A percentile compares a stretch with the other conserved stretches of the same genome.
Evolutionary conservation across 2,113 vertebrate species (phyloP).

Genomic region (Rattus norvegicus): GRCr8 NC_086020.1:76454001-76454500

Average conservation of each 20-base stretch:
- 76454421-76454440: background rate
- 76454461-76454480: background rate
- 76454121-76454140: background rate
- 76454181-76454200: background rate
- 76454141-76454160: background rate
- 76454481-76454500: background rate
- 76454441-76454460: background rate
- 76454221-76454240: background rate
- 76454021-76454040: background rate
- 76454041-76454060: background rate
- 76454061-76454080: background rate
- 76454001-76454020: background rate
- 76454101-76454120: background rate
- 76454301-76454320: background rate
- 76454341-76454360: no score
- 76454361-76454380: background rate
- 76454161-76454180: background rate
- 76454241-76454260: background rate
- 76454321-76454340: no score
- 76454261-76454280: background rate
- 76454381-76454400: background rate
- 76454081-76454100: background rate
- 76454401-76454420: background rate
- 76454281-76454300: background rate
- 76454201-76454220: background rate